Percentiles rank a stretch among this genome's conserved stretches.
Evolutionary conservation across 2,113 vertebrate species (phyloP).

Genomic region (Desmodus rotundus): DNA sequence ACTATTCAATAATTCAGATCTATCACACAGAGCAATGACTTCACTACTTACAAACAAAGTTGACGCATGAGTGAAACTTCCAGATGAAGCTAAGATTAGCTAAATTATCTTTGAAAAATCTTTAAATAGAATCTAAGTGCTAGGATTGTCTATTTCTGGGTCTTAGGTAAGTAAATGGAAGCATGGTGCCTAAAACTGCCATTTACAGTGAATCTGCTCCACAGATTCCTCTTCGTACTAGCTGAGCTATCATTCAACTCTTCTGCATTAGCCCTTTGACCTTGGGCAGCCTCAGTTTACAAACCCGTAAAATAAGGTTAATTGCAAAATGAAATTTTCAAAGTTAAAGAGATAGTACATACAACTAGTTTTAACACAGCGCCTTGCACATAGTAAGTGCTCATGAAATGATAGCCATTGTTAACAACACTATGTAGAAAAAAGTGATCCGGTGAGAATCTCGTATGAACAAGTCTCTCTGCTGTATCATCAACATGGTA

Average conservation of each 20-base stretch:
- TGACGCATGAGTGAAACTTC: background rate
- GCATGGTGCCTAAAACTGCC: background rate
- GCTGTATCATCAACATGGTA: background rate
- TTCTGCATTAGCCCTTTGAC: background rate
- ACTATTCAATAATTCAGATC: background rate
- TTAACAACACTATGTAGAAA: background rate
- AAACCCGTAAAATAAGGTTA: background rate
- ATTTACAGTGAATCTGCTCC: background rate
- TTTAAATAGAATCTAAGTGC: background rate
- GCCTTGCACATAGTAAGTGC: background rate
- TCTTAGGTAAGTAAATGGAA: background rate
- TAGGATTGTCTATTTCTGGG: background rate
- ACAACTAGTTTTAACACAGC: background rate
- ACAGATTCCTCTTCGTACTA: background rate
- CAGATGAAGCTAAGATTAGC: background rate
- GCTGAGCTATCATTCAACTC: background rate
- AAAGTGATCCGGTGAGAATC: background rate
- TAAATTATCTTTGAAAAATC: background rate
- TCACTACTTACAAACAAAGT: background rate
- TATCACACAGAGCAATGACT: background rate
- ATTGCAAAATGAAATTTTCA: background rate
- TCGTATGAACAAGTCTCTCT: background rate
- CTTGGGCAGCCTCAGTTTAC: background rate
- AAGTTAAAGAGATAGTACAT: background rate
- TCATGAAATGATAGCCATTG: background rate